These are phyloP conservation scores for Drosophila oshimai DNA, from an alignment of 1,140 invertebrate species.

Conservation along the genomic window DNA sequence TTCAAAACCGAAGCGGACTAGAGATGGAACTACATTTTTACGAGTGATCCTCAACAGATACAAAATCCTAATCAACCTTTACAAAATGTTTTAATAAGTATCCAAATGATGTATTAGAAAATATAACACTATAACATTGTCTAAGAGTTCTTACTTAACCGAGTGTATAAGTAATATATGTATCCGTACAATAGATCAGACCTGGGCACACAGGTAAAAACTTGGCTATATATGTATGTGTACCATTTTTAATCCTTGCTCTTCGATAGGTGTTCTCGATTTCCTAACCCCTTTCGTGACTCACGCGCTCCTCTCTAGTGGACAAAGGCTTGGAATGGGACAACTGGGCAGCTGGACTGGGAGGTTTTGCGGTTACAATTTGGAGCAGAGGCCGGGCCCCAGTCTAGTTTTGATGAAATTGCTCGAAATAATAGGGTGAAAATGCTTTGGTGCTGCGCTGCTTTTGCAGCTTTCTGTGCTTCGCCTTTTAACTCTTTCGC, in stretches of 20 bases:
- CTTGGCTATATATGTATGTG: too few species aligned
- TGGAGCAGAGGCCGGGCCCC: constrained; percentile 56
- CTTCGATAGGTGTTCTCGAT: not conserved
- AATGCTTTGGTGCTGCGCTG: constrained; percentile 54
- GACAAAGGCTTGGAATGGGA: constrained; percentile 1
- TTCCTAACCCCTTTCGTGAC: not conserved
- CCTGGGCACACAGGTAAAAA: too few species aligned
- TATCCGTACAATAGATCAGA: too few species aligned
- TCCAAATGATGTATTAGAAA: too few species aligned
- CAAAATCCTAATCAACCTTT: too few species aligned
- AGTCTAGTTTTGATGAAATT: constrained; percentile 78
- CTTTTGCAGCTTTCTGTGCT: constrained; percentile 22
- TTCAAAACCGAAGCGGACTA: constrained; percentile 29
- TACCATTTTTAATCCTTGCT: not conserved
- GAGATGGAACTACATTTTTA: not conserved
- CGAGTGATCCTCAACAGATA: too few species aligned
- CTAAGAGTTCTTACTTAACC: too few species aligned
- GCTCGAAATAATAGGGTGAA: constrained; percentile 79
- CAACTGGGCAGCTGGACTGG: constrained; percentile 32
- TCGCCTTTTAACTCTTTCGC: constrained; percentile 74
- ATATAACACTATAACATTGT: too few species aligned
- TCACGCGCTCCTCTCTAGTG: constrained; percentile 8
- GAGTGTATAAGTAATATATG: too few species aligned
- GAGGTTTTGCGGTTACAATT: constrained; percentile 70
- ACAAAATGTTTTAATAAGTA: too few species aligned